Percentiles rank a stretch among this genome's conserved stretches.
phyloP scores from a whole-genome alignment of 2,113 vertebrate species.

The Willisornis vidua region DNA sequence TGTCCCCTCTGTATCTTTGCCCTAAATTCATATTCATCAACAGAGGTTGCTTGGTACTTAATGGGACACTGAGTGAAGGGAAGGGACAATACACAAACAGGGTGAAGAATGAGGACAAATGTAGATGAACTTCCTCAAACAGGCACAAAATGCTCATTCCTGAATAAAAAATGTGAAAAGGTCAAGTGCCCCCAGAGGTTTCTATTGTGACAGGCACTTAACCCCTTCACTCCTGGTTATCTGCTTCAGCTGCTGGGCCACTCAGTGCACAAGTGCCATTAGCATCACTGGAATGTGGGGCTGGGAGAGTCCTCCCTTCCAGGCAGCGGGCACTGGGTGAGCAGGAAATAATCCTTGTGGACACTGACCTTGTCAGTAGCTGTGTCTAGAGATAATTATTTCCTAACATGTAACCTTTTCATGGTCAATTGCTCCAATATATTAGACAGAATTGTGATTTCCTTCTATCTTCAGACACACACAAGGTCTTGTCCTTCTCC shows the following conservation, averaged over 20 bases:
- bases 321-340: not conserved
- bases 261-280: constrained; percentile 49
- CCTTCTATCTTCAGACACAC: not conserved
- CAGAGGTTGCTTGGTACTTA: constrained; percentile 39
- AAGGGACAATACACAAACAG: constrained; percentile 51
- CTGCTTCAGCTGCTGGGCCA: constrained; percentile 65
- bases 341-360: constrained; percentile 49
- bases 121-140: constrained; percentile 61
- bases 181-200: constrained; percentile 70
- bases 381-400: constrained; percentile 59
- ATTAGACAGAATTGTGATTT: constrained; percentile 49
- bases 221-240: constrained; percentile 70
- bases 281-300: constrained; percentile 15
- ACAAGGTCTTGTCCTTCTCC: not conserved
- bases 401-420: constrained; percentile 56
- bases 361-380: constrained; percentile 43
- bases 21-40: constrained; percentile 65
- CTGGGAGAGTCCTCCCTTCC: not conserved
- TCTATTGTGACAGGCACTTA: constrained; percentile 75
- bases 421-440: constrained; percentile 50
- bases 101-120: constrained; percentile 62
- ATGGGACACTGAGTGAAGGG: constrained; percentile 46
- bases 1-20: constrained; percentile 41
- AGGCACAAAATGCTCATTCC: constrained; percentile 67
- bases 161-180: constrained; percentile 68